Percentiles rank a stretch among this genome's conserved stretches.
Evolutionary conservation across 2,113 vertebrate species (phyloP).

Genomic region (Chascanopsetta lugubris): DNA sequence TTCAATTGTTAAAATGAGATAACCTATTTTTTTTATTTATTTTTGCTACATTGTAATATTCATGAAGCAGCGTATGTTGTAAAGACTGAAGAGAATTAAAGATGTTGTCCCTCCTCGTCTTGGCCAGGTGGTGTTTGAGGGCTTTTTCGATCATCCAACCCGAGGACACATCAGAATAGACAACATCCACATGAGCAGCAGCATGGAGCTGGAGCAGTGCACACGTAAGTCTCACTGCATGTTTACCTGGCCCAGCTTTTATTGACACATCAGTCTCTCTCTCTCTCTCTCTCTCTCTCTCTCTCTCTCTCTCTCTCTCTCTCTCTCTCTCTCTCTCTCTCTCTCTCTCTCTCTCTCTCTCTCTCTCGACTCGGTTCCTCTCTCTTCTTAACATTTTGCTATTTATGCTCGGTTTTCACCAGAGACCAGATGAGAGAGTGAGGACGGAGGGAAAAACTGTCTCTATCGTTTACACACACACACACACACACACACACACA

Average conservation of each 20-base stretch:
- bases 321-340: background rate
- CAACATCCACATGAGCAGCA: constrained; percentile 91
- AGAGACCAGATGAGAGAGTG: constrained; percentile 18
- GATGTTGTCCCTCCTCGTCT: constrained; percentile 34
- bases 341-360: background rate
- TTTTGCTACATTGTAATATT: no score
- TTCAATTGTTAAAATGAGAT: background rate
- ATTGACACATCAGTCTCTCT: background rate
- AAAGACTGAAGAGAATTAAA: background rate
- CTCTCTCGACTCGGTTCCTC: background rate
- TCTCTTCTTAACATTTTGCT: background rate
- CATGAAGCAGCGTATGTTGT: background rate
- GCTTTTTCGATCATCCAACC: constrained; percentile 87
- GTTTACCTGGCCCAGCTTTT: background rate
- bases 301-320: background rate
- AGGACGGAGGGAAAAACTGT: constrained; percentile 15
- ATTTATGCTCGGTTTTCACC: constrained; percentile 32
- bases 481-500: constrained; percentile 21
- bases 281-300: background rate
- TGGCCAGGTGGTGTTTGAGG: constrained; percentile 92
- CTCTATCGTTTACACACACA: constrained; percentile 45
- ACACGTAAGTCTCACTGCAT: constrained; percentile 86
- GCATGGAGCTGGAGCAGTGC: constrained; percentile 89
- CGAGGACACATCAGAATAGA: constrained; percentile 91
- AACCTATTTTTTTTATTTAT: no score